These are phyloP conservation scores for Hippopotamyrus pictus DNA, from an alignment of 2,797 vertebrate genomes.

Conservation along the genomic window DNA sequence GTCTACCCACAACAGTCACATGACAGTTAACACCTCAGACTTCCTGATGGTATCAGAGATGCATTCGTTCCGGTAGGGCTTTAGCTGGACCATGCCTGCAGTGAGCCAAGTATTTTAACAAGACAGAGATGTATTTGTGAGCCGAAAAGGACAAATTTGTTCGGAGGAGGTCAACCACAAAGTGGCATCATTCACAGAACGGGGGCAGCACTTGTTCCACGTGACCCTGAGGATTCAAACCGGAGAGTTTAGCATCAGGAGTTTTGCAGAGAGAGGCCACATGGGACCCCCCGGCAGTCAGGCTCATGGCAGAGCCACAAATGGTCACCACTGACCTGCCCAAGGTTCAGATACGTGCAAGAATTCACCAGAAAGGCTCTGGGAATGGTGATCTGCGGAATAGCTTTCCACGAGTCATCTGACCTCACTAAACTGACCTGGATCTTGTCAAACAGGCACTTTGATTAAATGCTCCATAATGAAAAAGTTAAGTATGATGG, in stretches of 20 bases:
- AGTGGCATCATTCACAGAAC: constrained; percentile 42
- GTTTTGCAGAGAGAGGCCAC: not conserved
- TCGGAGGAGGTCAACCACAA: constrained; percentile 48
- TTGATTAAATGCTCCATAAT: constrained; percentile 52
- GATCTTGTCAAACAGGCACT: constrained; percentile 44
- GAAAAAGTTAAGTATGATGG: constrained; percentile 47
- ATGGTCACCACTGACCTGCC: not conserved
- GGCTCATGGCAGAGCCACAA: not conserved
- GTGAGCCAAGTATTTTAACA: not conserved
- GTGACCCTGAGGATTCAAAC: not conserved
- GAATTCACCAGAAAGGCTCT: not conserved
- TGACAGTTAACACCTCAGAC: not conserved
- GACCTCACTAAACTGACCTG: constrained; percentile 42
- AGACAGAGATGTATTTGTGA: constrained; percentile 31
- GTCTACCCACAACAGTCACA: not conserved
- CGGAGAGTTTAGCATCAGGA: not conserved
- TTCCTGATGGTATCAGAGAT: not conserved
- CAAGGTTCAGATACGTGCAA: not conserved
- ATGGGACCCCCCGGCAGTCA: not conserved
- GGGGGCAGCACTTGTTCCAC: constrained; percentile 12
- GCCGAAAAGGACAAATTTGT: constrained; percentile 51
- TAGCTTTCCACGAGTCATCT: constrained; percentile 48
- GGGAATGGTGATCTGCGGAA: constrained; percentile 17
- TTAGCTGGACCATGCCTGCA: not conserved
- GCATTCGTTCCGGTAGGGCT: not conserved